phyloP scores from a whole-genome alignment of 2,888 invertebrate species.

The Cynaeus angustus region DNA sequence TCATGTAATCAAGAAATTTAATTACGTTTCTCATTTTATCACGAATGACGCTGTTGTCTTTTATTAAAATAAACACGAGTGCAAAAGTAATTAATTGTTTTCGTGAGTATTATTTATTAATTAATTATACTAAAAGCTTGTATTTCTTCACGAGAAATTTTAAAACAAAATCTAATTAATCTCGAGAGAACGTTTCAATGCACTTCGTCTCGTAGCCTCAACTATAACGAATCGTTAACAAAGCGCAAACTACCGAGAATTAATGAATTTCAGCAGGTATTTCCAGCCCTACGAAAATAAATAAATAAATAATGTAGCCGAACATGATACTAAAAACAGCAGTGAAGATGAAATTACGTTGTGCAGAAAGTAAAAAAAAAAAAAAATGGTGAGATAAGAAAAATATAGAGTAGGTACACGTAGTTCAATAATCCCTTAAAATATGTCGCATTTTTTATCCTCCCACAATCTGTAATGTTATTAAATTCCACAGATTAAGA shows the following conservation, averaged over 20 bases:
- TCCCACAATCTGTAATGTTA: not conserved
- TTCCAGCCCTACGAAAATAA: not conserved
- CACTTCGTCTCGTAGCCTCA: not conserved
- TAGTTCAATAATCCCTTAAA: not conserved
- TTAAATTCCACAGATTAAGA: not conserved
- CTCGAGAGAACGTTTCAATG: not conserved
- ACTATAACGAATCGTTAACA: slow-evolving; percentile 2
- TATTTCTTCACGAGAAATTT: slow-evolving; percentile 27
- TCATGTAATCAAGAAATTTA: slow-evolving; percentile 30
- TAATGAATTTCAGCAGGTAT: not conserved
- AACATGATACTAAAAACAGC: no score
- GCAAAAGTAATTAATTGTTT: slow-evolving; percentile 40
- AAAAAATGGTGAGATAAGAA: no score
- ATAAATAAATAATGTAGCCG: not conserved
- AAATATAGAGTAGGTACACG: no score
- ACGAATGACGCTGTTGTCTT: slow-evolving; percentile 11
- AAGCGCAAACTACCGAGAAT: not conserved
- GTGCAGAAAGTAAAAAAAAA: no score
- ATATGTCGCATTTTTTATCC: not conserved
- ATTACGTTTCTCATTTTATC: slow-evolving; percentile 16
- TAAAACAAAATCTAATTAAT: slow-evolving; percentile 30
- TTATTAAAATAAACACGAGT: slow-evolving; percentile 33
- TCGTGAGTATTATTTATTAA: slow-evolving; percentile 32
- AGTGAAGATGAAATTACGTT: no score
- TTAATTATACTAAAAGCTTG: slow-evolving; percentile 39